Evolutionary conservation across 1,140 invertebrate species (phyloP).

Genomic region (Harlomillsia oculata): DNA sequence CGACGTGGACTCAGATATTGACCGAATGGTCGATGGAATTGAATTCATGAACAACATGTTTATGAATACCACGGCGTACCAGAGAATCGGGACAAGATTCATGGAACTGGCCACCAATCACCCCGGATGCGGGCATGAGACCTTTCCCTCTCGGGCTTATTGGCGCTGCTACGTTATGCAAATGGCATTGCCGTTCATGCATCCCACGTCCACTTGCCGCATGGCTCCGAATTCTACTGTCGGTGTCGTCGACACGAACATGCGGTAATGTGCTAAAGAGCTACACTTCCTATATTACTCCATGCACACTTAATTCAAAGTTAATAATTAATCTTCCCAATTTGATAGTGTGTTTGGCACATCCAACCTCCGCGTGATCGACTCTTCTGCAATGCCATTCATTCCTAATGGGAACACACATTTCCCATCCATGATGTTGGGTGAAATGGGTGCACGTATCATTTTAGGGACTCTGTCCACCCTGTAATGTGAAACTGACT

Average conservation of each 20-base stretch:
- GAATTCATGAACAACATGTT: conserved; percentile 12
- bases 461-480: too few species aligned
- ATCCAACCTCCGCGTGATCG: conserved; percentile 35
- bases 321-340: too few species aligned
- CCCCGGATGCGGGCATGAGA: conserved; percentile 32
- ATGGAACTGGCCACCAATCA: conserved; percentile 30
- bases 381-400: conserved; percentile 39
- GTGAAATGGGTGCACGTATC: conserved; percentile 37
- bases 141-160: conserved; percentile 35
- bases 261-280: too few species aligned
- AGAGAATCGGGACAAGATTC: conserved; percentile 35
- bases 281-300: too few species aligned
- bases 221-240: conserved; percentile 75
- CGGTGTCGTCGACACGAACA: conserved; percentile 75
- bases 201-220: conserved; percentile 52
- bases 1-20: conserved; percentile 33
- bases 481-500: too few species aligned
- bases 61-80: conserved; percentile 37
- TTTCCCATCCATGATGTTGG: conserved; percentile 39
- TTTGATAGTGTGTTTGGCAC: too few species aligned
- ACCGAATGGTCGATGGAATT: conserved; percentile 37
- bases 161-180: conserved; percentile 37
- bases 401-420: conserved; percentile 39
- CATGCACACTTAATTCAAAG: too few species aligned
- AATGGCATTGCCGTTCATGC: conserved; percentile 44